Base-by-base conservation (phyloP, 2,888 invertebrate species). In the Tiliacea citrago region DNA sequence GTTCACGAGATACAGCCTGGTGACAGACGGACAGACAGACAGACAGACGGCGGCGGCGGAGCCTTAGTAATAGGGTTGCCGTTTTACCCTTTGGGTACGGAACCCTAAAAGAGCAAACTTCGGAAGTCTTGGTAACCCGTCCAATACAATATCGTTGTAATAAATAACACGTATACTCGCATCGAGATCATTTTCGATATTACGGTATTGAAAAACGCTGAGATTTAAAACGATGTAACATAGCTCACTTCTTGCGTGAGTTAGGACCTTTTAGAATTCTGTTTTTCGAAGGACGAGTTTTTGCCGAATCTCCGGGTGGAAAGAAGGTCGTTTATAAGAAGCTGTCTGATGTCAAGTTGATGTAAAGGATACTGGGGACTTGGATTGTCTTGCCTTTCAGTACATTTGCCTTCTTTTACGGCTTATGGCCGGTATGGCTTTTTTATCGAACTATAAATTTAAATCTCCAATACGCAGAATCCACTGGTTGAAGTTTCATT, bases 111-210 rank as follows among this genome's bases (percentile, higher is more conserved):
- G 55, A 62, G 16, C 53, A 42, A 61, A 61, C 42, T 69, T 51
- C 18, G 8, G 13, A 18, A 58, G 55, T 69, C 57, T 61, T 24
- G 49, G n/a, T 18, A 68, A 8, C 73, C 68, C 63, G 42, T 71
- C 63, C 18, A 47, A 55, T 65, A 86, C 81, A 84, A 78, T 86
- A 83, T 72, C 67, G 58, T 42, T 39, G 73, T 58, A 65, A 78
- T 85, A 86, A 81, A 83, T 83, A 81, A 72, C 51, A 21, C 1
- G 16, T n/a, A 66, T 53, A 65, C 65, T 68, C 39, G 35, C n/a
- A 5, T 57, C 24, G 9, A 53, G 49, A 73, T 74, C 77, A 77
- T 86, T 82, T 79, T 75, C 73, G 49, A 72, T 82, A 81, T 79
- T 39, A 71, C n/a, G 60, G 62, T 39, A 67, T 53, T 60, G 61